Conservation (phyloP, 2,797 vertebrate species). For the Ataeniobius toweri region DNA sequence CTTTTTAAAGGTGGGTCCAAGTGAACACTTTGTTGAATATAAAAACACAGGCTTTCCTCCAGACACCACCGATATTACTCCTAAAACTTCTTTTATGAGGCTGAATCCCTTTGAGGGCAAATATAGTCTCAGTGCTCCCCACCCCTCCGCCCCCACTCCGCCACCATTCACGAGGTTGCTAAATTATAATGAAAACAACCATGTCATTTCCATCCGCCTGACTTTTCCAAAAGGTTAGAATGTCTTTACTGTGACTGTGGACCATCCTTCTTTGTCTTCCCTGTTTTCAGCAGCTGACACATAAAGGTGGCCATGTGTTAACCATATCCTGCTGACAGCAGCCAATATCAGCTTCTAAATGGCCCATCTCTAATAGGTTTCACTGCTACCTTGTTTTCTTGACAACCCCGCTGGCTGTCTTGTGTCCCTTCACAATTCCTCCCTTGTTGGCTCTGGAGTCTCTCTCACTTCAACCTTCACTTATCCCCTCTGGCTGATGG, state of each 20-base stretch:
- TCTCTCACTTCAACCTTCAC: slow-evolving; percentile 44
- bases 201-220: slow-evolving; percentile 63
- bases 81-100: slow-evolving; percentile 51
- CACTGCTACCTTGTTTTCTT: slow-evolving; percentile 73
- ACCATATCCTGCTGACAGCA: slow-evolving; percentile 62
- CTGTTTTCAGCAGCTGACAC: slow-evolving; percentile 66
- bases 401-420: slow-evolving; percentile 72
- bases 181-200: slow-evolving; percentile 62
- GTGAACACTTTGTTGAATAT: slow-evolving; percentile 68
- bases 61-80: slow-evolving; percentile 62
- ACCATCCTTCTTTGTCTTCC: slow-evolving; percentile 42
- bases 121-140: slow-evolving; percentile 50
- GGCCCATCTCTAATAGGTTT: slow-evolving; percentile 79
- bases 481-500: slow-evolving; percentile 61
- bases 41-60: slow-evolving; percentile 67
- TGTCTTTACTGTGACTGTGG: slow-evolving; percentile 56
- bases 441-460: slow-evolving; percentile 67
- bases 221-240: slow-evolving; percentile 63
- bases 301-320: slow-evolving; percentile 76
- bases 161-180: slow-evolving; percentile 29
- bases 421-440: slow-evolving; percentile 71
- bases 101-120: slow-evolving; percentile 51
- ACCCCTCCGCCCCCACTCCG: background rate
- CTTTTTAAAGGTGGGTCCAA: slow-evolving; percentile 59
- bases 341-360: slow-evolving; percentile 78